Evolutionary conservation across 92 coral and sea anemone species (phyloP), one percentile per base, ranked within the genome.

Genomic region (Muricea muricata): DNA sequence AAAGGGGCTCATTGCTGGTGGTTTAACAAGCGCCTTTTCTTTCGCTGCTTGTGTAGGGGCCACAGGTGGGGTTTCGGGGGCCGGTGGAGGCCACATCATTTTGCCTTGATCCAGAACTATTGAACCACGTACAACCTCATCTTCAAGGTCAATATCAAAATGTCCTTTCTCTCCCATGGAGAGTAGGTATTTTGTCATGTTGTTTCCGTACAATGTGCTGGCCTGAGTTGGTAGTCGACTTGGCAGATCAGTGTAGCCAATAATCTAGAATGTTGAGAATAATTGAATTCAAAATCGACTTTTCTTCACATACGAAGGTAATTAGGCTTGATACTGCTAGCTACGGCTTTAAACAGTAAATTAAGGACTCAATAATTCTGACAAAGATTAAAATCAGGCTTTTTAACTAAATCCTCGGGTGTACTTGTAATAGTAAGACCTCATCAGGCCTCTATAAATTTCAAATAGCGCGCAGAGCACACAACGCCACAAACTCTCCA

Each of bases 21-120:
- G 93, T 61, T 96, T 96, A 25, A 96, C 94, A 29, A 92, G 21
- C 13, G 78, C 94, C 70, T 52, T 77, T 7, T 34, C 20, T 56
- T 93, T 96, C 18, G 39, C 42, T 26, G 50, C 71, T 14, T 76
- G 81, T 26, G 96, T 73, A 13, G 99, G 98, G 0, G 94, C 41
- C 0, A 94, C 96, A 12, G 96, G 87, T 1, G 99, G 99, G 6
- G 90, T 79, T 7, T 85, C 79, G 2, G 93, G 67, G 0, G 92
- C 83, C 5, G 99, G 99, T 26, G 99, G 99, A 2, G 99, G 99
- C 97, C 97, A 96, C 95, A 94, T 87, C 98, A 93, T 90, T 54
- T 89, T 63, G 69, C 99, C 99, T 81, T 96, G 91, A 72, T 96
- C 90, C 31, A 96, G 92, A 56, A 96, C 88, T 56, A 96, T 93